Base-by-base conservation (phyloP, 2,888 invertebrate species). In the Octonoba sinensis region DNA sequence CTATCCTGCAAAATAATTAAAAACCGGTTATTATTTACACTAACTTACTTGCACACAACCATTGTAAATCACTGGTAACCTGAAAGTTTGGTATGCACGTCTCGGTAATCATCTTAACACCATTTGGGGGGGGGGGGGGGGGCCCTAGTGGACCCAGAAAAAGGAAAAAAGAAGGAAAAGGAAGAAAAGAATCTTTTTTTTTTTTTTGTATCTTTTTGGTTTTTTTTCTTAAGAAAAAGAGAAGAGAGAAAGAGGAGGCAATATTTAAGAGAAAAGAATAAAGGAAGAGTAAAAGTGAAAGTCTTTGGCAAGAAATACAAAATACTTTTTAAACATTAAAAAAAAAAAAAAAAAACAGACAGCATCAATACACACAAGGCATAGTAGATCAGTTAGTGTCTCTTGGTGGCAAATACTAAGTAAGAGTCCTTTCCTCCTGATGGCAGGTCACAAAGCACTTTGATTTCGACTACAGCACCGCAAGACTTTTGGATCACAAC, bases 401-500 rank as follows among this genome's bases (percentile, higher is more conserved):
- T 62, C 64, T 81, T 73, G 79, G 64, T 73, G 79, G 79, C 79
- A 36, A 64, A 54, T 60, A 51, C 60, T 54, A 69, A 18, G 46
- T 24, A n/a, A 72, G 72, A 72, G 73, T 73, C 73, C 47, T 71
- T 36, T 73, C 20, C 67, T 67, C 73, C 57, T 24, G 18, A 64
- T 59, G 24, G 73, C 79, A 73, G 66, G 73, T 73, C 69, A 73
- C 73, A 81, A 81, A 81, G 69, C 67, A 81, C 79, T 81, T 78
- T 71, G 78, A 78, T 78, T 77, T 72, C 27, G 66, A 67, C 49
- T 73, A 69, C 79, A 81, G 79, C 73, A 81, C 79, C 79, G 46
- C 49, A 54, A 60, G 18, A 66, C 59, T 66, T 69, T 36, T 67
- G 74, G 73, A 73, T 81, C 79, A 69, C 69, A 74, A 73, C 79